Percentiles rank a stretch among this genome's conserved stretches.
These are phyloP conservation scores for Cordilura impudica DNA, from an alignment of 2,888 invertebrate genomes.

Conservation along the genomic window DNA sequence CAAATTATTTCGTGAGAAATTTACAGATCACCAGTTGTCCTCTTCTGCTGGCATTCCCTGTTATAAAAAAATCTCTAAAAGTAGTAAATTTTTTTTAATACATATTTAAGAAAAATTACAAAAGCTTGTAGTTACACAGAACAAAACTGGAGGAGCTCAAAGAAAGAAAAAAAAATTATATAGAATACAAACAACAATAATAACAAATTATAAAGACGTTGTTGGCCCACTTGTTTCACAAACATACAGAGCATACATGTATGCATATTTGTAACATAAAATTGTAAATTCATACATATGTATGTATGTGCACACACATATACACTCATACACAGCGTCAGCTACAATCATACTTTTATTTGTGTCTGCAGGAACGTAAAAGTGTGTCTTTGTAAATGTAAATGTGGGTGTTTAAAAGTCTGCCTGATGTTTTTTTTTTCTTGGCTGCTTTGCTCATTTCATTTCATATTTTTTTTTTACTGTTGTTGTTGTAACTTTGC, in stretches of 20 bases:
- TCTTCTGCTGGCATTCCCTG: neutral
- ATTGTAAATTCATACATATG: neutral
- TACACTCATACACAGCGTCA: neutral
- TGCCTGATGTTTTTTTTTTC: conserved; percentile 13
- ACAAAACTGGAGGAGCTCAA: neutral
- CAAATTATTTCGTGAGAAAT: no score
- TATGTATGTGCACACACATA: neutral
- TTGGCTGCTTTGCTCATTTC: conserved; percentile 36
- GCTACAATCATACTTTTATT: no score
- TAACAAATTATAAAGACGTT: conserved; percentile 63
- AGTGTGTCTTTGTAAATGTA: conserved; percentile 19
- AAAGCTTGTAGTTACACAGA: conserved; percentile 6
- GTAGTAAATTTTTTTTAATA: neutral
- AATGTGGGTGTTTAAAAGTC: conserved; percentile 22
- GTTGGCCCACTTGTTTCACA: conserved; percentile 56
- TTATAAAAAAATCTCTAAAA: neutral
- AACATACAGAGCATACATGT: neutral
- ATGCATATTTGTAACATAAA: conserved; percentile 38
- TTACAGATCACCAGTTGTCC: no score
- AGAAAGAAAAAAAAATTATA: conserved; percentile 18
- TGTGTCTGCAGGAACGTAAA: neutral
- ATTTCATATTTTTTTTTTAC: conserved; percentile 9
- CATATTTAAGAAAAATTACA: conserved; percentile 4
- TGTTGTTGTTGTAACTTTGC: conserved; percentile 23
- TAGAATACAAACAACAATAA: conserved; percentile 53